Percentiles rank a stretch among this genome's conserved stretches.
Conservation (phyloP, 2,797 vertebrate genomes). For the Rhinogobio ventralis region DNA sequence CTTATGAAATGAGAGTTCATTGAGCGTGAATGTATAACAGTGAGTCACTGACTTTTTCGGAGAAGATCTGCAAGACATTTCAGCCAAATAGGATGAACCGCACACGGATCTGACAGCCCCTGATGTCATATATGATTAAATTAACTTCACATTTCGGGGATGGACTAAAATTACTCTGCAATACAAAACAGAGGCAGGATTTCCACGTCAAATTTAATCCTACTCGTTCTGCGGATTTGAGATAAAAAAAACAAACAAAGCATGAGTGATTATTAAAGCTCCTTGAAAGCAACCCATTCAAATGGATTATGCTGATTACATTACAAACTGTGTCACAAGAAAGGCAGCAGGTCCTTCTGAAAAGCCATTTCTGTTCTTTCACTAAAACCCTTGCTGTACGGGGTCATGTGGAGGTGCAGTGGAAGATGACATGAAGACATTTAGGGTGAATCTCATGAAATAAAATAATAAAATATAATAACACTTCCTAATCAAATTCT, state of each 20-base stretch:
- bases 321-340: background rate
- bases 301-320: slow-evolving; percentile 20
- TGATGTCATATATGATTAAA: slow-evolving; percentile 33
- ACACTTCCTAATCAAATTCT: background rate
- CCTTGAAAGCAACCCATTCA: background rate
- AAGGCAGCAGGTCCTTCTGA: background rate
- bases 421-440: background rate
- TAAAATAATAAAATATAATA: background rate
- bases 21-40: slow-evolving; percentile 15
- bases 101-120: background rate
- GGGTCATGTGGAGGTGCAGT: background rate
- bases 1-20: slow-evolving; percentile 36
- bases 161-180: slow-evolving; percentile 3
- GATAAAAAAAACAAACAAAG: slow-evolving; percentile 4
- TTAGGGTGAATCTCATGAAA: background rate
- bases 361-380: background rate
- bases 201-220: slow-evolving; percentile 43
- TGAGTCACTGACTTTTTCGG: slow-evolving; percentile 10
- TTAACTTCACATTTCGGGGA: slow-evolving; percentile 46
- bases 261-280: slow-evolving; percentile 27
- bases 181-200: slow-evolving; percentile 33
- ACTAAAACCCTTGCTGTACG: background rate
- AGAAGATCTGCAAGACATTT: slow-evolving; percentile 2
- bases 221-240: slow-evolving; percentile 17
- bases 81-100: background rate